Evolutionary conservation across 2,113 vertebrate species (phyloP).

Genomic region (Bombycilla garrulus): DNA sequence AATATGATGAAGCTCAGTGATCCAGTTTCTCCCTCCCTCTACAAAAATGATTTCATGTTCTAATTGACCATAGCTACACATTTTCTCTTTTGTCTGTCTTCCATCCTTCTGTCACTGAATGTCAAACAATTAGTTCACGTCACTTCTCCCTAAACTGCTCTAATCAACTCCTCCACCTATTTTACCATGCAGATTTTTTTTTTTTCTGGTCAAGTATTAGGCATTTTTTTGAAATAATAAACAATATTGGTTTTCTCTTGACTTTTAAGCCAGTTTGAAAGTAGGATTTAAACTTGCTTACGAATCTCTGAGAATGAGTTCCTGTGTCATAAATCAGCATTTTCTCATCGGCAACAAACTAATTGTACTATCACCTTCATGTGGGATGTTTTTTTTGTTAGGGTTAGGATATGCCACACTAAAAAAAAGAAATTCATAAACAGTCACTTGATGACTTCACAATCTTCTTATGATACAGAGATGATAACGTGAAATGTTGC

Average conservation of each 20-base stretch:
- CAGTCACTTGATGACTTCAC: neutral
- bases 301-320: neutral
- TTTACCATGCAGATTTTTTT: neutral
- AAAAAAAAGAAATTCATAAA: neutral
- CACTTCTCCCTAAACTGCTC: neutral
- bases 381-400: neutral
- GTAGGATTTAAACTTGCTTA: neutral
- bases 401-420: neutral
- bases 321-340: neutral
- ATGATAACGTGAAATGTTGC: neutral
- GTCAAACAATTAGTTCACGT: neutral
- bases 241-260: neutral
- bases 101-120: neutral
- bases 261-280: neutral
- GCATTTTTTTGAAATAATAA: slow-evolving; percentile 33
- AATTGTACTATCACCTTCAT: neutral
- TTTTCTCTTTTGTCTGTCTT: neutral
- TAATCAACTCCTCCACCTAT: neutral
- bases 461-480: neutral
- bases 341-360: neutral
- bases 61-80: neutral
- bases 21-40: neutral
- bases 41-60: neutral
- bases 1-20: neutral
- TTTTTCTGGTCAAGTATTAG: neutral